Conservation (phyloP, 2,797 vertebrate genomes). For the Pseudomugil tenellus region DNA sequence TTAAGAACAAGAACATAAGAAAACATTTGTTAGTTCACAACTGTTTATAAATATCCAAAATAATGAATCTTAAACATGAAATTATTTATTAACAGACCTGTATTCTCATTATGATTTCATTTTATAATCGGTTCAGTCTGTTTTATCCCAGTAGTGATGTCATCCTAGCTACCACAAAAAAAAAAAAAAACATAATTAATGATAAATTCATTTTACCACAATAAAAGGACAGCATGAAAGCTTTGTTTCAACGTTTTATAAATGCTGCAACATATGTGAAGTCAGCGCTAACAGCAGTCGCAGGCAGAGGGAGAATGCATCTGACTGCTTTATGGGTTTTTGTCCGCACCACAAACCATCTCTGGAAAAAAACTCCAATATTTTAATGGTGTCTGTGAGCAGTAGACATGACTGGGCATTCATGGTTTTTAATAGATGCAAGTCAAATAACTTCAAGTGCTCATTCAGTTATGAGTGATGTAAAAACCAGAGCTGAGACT, state of each 20-base stretch:
- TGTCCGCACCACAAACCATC: slow-evolving; percentile 36
- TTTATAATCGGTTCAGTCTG: slow-evolving; percentile 39
- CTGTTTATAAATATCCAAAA: slow-evolving; percentile 12
- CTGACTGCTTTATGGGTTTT: slow-evolving; percentile 45
- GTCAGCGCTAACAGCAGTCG: slow-evolving; percentile 53
- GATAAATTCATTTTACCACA: slow-evolving; percentile 20
- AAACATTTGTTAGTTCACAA: neutral
- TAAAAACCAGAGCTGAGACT: slow-evolving; percentile 35
- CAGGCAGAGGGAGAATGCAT: slow-evolving; percentile 45
- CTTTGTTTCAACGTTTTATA: slow-evolving; percentile 34
- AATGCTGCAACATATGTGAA: slow-evolving; percentile 48
- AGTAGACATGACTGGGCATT: slow-evolving; percentile 16
- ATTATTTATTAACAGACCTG: slow-evolving; percentile 15
- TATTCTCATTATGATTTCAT: slow-evolving; percentile 23
- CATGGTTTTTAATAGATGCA: slow-evolving; percentile 9
- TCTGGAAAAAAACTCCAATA: slow-evolving; percentile 42
- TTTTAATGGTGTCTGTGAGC: slow-evolving; percentile 32
- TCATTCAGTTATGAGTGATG: slow-evolving; percentile 20
- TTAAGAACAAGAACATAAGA: neutral
- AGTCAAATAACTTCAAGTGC: slow-evolving; percentile 16
- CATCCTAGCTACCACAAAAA: slow-evolving; percentile 1
- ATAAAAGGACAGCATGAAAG: slow-evolving; percentile 7
- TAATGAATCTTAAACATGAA: slow-evolving; percentile 1
- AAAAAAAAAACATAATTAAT: slow-evolving; percentile 32
- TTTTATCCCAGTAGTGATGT: slow-evolving; percentile 30